These are phyloP conservation scores for Diachasma alloeum DNA, from an alignment of 1,140 invertebrate genomes.

Conservation along the genomic window DNA sequence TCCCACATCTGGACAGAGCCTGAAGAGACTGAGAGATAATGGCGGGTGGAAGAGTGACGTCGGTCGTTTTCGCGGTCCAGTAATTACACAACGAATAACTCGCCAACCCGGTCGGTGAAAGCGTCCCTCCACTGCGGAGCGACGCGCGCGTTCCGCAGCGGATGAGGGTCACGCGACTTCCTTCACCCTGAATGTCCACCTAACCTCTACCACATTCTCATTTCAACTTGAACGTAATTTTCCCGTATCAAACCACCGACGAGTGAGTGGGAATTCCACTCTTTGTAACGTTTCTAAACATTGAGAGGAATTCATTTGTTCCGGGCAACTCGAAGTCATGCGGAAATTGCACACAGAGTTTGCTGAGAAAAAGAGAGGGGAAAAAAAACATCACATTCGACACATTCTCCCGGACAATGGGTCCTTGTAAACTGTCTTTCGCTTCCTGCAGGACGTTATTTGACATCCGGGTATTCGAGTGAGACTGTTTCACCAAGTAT, in stretches of 20 bases:
- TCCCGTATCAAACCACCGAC: not conserved
- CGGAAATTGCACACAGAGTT: constrained; percentile 7
- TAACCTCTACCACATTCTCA: constrained; percentile 1
- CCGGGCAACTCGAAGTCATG: not conserved
- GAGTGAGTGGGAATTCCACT: not conserved
- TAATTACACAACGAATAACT: not conserved
- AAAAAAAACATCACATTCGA: constrained; percentile 1
- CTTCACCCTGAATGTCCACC: not conserved
- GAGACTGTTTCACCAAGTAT: not conserved
- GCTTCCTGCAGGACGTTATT: constrained; percentile 17
- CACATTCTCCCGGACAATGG: constrained; percentile 6
- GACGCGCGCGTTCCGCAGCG: not conserved
- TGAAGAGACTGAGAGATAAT: not conserved
- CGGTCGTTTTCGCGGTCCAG: not conserved
- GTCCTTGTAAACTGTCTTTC: constrained; percentile 16
- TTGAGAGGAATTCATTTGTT: not conserved
- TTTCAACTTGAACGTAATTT: constrained; percentile 1
- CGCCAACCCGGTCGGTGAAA: no score
- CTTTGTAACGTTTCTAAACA: constrained; percentile 7
- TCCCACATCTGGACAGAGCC: not conserved
- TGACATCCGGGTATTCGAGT: constrained; percentile 17
- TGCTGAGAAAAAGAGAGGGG: not conserved
- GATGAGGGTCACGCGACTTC: not conserved
- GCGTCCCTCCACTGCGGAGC: no score
- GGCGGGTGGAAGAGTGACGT: not conserved